phyloP scores from a whole-genome alignment of 2,797 vertebrate genomes.

The Sciurus carolinensis region DNA sequence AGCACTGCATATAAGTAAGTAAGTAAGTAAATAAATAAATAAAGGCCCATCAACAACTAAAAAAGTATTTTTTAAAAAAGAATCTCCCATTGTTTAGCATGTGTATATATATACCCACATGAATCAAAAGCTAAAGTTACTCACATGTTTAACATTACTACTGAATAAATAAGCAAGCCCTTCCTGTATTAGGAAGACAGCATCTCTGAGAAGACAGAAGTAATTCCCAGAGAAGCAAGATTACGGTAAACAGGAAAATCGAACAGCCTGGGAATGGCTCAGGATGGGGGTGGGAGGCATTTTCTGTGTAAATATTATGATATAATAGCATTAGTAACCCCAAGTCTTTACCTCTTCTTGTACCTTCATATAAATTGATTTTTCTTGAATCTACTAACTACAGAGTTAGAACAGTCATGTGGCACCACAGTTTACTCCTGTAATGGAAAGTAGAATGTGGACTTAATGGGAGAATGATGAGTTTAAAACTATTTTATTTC shows the following conservation, averaged over 20 bases:
- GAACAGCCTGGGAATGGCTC: constrained; percentile 77
- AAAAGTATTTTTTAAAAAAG: not conserved
- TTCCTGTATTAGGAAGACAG: constrained; percentile 79
- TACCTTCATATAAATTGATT: constrained; percentile 60
- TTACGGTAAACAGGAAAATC: constrained; percentile 88
- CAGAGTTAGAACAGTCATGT: constrained; percentile 22
- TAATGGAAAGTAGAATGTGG: constrained; percentile 58
- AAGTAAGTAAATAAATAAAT: too few relatives aligned
- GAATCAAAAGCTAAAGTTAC: constrained; percentile 22
- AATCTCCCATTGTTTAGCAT: constrained; percentile 1
- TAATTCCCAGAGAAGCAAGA: constrained; percentile 89
- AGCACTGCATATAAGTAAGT: too few relatives aligned
- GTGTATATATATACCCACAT: not conserved
- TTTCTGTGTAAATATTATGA: constrained; percentile 82
- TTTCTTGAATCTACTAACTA: constrained; percentile 60
- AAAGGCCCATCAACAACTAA: too few relatives aligned
- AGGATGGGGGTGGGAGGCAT: constrained; percentile 14
- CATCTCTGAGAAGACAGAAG: constrained; percentile 78
- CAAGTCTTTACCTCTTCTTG: constrained; percentile 79
- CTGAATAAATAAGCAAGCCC: constrained; percentile 79
- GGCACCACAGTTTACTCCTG: not conserved
- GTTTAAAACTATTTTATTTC: constrained; percentile 33
- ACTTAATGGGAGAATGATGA: constrained; percentile 58
- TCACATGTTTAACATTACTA: not conserved
- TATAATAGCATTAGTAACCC: constrained; percentile 82